A percentile compares a stretch with the other conserved stretches of the same genome.
Conservation (phyloP, 2,113 vertebrate species). For the Peucedramus taeniatus region DNA sequence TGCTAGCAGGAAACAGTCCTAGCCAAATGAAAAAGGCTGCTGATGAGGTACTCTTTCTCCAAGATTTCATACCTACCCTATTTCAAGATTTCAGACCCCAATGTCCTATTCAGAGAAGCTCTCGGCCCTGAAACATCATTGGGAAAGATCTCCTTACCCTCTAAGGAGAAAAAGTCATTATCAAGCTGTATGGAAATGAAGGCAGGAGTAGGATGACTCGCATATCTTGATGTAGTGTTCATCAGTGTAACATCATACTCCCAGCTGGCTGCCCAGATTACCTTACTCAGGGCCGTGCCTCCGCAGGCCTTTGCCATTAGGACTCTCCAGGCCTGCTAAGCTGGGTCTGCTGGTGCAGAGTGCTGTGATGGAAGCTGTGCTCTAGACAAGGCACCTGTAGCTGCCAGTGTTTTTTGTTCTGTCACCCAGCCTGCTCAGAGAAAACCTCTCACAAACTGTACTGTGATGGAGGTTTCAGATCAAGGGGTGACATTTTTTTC, state of each 20-base stretch:
- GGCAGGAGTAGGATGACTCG: not conserved
- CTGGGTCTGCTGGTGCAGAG: not conserved
- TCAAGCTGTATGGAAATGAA: not conserved
- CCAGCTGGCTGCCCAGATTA: not conserved
- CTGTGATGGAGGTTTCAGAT: not conserved
- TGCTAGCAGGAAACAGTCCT: not conserved
- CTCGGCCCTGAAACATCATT: slow-evolving; percentile 11
- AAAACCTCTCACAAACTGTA: not conserved
- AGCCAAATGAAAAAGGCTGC: not conserved
- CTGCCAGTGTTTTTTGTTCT: not conserved
- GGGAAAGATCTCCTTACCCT: slow-evolving; percentile 23
- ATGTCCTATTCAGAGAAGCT: not conserved
- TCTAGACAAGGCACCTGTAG: not conserved
- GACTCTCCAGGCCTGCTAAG: not conserved
- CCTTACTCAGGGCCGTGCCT: not conserved
- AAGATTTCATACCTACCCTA: not conserved
- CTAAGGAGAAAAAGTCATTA: not conserved
- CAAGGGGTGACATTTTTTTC: not conserved
- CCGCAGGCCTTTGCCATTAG: not conserved
- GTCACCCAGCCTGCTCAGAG: not conserved
- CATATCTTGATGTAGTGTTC: not conserved
- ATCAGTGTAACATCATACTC: slow-evolving; percentile 44
- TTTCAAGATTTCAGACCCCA: slow-evolving; percentile 24
- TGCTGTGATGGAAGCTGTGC: not conserved
- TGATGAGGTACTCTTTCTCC: not conserved